Evolutionary conservation across 2,888 invertebrate species (phyloP).

Genomic region (Trissolcus japonicus): DNA sequence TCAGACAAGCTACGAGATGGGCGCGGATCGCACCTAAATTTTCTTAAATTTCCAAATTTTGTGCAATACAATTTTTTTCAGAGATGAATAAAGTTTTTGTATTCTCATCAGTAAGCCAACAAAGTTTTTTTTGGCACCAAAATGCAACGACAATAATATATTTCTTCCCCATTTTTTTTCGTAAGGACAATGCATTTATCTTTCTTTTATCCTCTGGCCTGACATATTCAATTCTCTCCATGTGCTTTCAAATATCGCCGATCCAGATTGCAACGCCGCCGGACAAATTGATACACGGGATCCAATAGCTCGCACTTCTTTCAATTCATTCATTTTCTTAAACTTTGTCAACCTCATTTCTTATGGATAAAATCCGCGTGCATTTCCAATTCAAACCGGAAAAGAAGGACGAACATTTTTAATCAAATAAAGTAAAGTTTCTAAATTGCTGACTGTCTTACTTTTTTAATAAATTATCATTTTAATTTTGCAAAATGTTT

Average conservation of each 20-base stretch:
- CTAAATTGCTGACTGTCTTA: too few species aligned
- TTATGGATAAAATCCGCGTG: conserved; percentile 2
- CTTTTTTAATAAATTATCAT: too few species aligned
- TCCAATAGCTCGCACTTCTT: conserved; percentile 28
- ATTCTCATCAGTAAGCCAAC: conserved; percentile 59
- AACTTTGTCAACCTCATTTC: conserved; percentile 4
- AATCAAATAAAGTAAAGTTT: too few species aligned
- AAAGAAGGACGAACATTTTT: too few species aligned
- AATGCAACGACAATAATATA: conserved; percentile 1
- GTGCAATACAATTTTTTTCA: conserved; percentile 62
- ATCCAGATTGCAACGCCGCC: conserved; percentile 32
- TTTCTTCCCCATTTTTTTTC: conserved; percentile 27
- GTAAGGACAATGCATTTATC: conserved; percentile 61
- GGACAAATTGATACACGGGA: conserved; percentile 53
- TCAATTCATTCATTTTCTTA: conserved; percentile 42
- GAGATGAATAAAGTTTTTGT: conserved; percentile 71
- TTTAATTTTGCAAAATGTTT: too few species aligned
- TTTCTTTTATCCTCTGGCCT: conserved; percentile 67
- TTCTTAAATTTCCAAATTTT: conserved; percentile 60
- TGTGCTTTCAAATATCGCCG: conserved; percentile 51
- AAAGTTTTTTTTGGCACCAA: conserved; percentile 7
- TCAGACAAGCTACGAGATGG: conserved; percentile 64
- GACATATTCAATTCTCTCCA: conserved; percentile 72
- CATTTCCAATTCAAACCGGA: conserved; percentile 5
- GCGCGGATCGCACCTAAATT: conserved; percentile 60